Evolutionary conservation across 2,113 vertebrate species (phyloP), one percentile per base, ranked within the genome.

Genomic region (Falcunculus frontatus): DNA sequence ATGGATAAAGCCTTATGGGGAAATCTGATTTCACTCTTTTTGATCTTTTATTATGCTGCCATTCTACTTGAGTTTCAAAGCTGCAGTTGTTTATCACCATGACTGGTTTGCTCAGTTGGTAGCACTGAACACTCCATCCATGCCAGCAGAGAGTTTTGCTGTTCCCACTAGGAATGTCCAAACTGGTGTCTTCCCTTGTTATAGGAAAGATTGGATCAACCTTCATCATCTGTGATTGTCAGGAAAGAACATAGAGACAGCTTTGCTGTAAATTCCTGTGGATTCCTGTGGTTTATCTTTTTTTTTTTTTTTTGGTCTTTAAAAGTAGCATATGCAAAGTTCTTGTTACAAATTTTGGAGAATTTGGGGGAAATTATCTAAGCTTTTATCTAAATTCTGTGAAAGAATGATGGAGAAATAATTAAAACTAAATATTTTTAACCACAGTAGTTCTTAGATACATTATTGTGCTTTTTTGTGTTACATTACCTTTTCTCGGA

Each of bases 101-200:
- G 30, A 14, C 7, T 39, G 52, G 5, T 33, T 63, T 33, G 30
- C 56, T 55, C 29, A 4, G 26, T 19, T 42, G 46, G 5, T 47
- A 6, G 13, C 27, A 4, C 30, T n/a, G n/a, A 59, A 20, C 0
- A 0, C 23, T 56, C 26, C 56, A 14, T 44, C 56, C 15, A 0
- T 46, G 46, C 32, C 7, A 16, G 49, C 49, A 57, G 60, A 72
- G 29, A 35, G 14, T 19, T 60, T 46, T 74, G 70, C 44, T 69
- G 22, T 37, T 87, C 37, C 62, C 33, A 46, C 2, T 5, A 13
- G 37, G 35, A 26, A 11, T 30, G 44, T 63, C 21, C 50, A 39
- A 33, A 55, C 7, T 23, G n/a, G 12, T 53, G 32, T 32, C 35
- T 75, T 65, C 56, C 9, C 22, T 74, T 37, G 12, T 9, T 49